Conservation (phyloP, 2,797 vertebrate species). For the Sylvia borin region DNA sequence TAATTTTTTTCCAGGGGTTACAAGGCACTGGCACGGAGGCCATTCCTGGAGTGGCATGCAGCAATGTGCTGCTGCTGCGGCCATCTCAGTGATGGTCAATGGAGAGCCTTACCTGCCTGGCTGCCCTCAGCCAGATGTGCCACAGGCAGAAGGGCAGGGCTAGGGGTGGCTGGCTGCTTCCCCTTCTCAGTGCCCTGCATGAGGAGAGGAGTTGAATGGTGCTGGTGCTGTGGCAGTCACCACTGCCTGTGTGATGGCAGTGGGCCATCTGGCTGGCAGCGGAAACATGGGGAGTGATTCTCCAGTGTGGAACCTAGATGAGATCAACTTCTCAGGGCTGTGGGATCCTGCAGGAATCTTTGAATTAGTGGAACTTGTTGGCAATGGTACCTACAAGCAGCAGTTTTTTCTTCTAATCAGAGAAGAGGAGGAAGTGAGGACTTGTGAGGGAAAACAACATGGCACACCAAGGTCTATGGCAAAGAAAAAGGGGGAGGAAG, state of each 20-base stretch:
- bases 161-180: accelerated
- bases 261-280: background rate
- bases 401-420: background rate
- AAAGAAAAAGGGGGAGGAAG: too few relatives aligned
- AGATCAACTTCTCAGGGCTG: background rate
- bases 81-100: background rate
- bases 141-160: background rate
- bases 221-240: accelerated
- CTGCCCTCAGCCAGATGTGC: accelerated
- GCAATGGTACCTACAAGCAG: background rate
- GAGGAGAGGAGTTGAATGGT: background rate
- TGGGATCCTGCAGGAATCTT: background rate
- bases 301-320: too few relatives aligned
- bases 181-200: background rate
- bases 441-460: background rate
- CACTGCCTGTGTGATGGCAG: background rate
- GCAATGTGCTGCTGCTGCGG: background rate
- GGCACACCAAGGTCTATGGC: background rate
- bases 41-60: accelerated
- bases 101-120: background rate
- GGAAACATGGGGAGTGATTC: background rate
- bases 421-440: background rate
- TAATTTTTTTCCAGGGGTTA: background rate
- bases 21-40: accelerated
- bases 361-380: background rate